These are phyloP conservation scores for Ptychochromis oligacanthus DNA, from an alignment of 2,113 vertebrate species.

Conservation along the genomic window DNA sequence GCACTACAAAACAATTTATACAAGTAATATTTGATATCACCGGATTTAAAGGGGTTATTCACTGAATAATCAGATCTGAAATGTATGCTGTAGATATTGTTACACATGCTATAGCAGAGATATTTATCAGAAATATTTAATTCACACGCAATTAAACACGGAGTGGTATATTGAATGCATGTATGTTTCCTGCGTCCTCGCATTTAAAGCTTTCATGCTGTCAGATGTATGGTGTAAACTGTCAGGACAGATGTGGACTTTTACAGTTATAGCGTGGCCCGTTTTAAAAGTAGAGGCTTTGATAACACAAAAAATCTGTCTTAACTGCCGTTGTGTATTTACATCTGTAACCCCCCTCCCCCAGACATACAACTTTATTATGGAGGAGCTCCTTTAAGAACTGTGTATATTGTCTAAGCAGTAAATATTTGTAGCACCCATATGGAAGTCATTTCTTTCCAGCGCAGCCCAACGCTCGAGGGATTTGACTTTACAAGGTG, in stretches of 20 bases:
- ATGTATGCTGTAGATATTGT: constrained; percentile 16
- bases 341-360: neutral
- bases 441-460: neutral
- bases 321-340: neutral
- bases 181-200: neutral
- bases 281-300: neutral
- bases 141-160: constrained; percentile 15
- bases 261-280: neutral
- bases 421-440: neutral
- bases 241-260: neutral
- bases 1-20: constrained; percentile 34
- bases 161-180: constrained; percentile 17
- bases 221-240: neutral
- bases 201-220: neutral
- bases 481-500: neutral
- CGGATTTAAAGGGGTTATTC: constrained; percentile 30
- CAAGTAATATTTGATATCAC: constrained; percentile 16
- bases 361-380: neutral
- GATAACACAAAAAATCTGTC: neutral
- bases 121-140: constrained; percentile 44
- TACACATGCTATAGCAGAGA: constrained; percentile 7
- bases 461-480: rapidly evolving
- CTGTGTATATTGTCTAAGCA: neutral
- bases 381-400: neutral
- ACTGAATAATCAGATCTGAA: constrained; percentile 2